Evolutionary conservation across 37 sponge, comb jelly and placozoan species (phyloP), one percentile per base, ranked within the genome.

Genomic region (Ianthella basta): DNA sequence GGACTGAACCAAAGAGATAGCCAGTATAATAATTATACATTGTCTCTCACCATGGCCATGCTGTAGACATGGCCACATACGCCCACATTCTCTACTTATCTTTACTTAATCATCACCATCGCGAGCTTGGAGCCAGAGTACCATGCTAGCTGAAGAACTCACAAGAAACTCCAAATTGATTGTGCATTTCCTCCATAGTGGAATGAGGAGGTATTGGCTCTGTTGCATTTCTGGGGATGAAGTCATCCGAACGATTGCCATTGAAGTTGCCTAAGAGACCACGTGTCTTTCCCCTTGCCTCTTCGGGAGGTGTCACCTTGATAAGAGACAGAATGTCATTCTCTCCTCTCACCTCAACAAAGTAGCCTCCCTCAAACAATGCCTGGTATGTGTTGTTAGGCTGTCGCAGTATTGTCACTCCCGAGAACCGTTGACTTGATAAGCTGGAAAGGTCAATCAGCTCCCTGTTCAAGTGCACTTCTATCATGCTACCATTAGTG

Each of bases 261-360:
- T 86, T 86, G 29, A 59, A 85, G 40, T 60, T 85, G 10, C 85
- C 85, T 60, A 85, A 37, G 8, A 85, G 78, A 29, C 85, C 85
- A 39, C 78, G 50, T 8, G 78, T 74, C 12, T 13, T 29, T 33
- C 70, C 83, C 23, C n/a, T 50, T 25, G 39, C 29, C 10, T 15
- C 10, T 19, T 75, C 35, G 6, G 86, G 80, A 27, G 79, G 75
- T 19, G 59, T 34, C 59, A 78, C 55, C 18, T 44, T 57, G 24
- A 86, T 24, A 20, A 60, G 15, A 41, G 86, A 86, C 15, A 86
- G n/a, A 33, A 86, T 34, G 37, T 55, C 86, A 86, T 78, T 79
- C 25, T 59, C 61, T 27, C 40, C 86, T 38, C 35, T 30, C 12
- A 60, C 86, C 60, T 59, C 54, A 15, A 86, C 15, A 14, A 40